Evolutionary conservation across 2,797 vertebrate species (phyloP).

Genomic region (Sus cebifrons): DNA sequence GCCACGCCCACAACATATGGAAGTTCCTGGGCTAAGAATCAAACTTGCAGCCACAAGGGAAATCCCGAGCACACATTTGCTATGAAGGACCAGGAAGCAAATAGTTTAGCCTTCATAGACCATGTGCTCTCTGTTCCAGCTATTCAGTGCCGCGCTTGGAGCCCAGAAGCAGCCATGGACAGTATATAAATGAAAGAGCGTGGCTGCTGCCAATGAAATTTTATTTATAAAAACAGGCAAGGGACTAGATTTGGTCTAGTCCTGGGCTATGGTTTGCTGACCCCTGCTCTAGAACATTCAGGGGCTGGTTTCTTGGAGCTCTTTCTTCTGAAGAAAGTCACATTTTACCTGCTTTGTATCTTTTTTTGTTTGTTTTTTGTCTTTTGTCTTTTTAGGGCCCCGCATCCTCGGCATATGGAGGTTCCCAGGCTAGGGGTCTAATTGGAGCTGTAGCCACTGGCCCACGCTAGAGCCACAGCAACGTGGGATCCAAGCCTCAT

Average conservation of each 20-base stretch:
- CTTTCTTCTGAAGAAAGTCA: not conserved
- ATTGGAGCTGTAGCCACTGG: too few relatives aligned
- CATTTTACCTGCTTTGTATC: not conserved
- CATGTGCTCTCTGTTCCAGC: not conserved
- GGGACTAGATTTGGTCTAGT: not conserved
- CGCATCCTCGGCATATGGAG: too few relatives aligned
- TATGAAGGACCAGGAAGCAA: not conserved
- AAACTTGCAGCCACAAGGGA: too few relatives aligned
- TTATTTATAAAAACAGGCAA: not conserved
- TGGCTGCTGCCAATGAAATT: not conserved
- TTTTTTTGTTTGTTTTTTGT: not conserved
- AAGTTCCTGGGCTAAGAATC: too few relatives aligned
- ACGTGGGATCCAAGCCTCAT: too few relatives aligned
- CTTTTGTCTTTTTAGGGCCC: too few relatives aligned
- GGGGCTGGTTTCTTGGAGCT: not conserved
- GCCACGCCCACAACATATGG: too few relatives aligned
- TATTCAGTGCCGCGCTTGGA: not conserved
- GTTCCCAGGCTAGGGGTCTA: too few relatives aligned
- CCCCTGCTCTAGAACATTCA: not conserved
- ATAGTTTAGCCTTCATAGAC: not conserved
- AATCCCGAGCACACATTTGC: not conserved
- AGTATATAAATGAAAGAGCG: rapidly evolving
- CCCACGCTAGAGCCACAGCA: too few relatives aligned
- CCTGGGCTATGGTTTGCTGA: not conserved
- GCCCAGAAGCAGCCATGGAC: not conserved